Base-by-base conservation (phyloP, 2,888 invertebrate genomes). In the Nomada ferruginata region DNA sequence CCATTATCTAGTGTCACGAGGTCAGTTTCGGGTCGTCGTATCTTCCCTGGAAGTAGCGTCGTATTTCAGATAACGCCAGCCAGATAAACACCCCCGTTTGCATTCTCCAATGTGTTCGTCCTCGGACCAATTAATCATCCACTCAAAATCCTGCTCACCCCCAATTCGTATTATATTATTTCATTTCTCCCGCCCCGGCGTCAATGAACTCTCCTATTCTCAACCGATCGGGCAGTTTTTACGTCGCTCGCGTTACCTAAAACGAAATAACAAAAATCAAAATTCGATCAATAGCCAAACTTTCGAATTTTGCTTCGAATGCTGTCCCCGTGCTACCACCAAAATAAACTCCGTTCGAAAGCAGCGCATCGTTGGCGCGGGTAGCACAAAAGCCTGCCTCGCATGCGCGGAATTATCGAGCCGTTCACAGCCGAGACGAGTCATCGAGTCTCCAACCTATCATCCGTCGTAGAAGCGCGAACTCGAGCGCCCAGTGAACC, bases 321-420 rank as follows among this genome's bases (percentile, higher is more conserved):
- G 26, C 9, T 2, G 26, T 3, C 9, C 4, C 42, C 36, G 42
- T 2, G 2, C 29, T 11, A 2, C 13, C 42, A 20, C 10, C 7
- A 7, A 13, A 18, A 18, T 13, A 9, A 53, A 44, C 20, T 13
- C n/a, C 2, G 11, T 85, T 85, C 55, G 73, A 79, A 87, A 76
- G 47, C 36, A 55, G 79, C 87, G 87, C 74, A 50, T 53, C 61
- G 18, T 10, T 36, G 57, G 55, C 59, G 83, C 68, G 71, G 61
- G 50, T 7, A 26, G n/a, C 13, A 20, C 88, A 84, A 2, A 4
- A 0, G 1, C 86, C 84, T 13, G 0, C 3, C 5, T 63, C 90
- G 90, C 91, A 88, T 81, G 89, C 90, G 90, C 85, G 79, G 72
- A 64, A 86, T 88, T 91, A 91, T 91, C 90, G 91, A 91, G 87